Base-by-base conservation (phyloP, 2,797 vertebrate genomes). In the Sciurus carolinensis region DNA sequence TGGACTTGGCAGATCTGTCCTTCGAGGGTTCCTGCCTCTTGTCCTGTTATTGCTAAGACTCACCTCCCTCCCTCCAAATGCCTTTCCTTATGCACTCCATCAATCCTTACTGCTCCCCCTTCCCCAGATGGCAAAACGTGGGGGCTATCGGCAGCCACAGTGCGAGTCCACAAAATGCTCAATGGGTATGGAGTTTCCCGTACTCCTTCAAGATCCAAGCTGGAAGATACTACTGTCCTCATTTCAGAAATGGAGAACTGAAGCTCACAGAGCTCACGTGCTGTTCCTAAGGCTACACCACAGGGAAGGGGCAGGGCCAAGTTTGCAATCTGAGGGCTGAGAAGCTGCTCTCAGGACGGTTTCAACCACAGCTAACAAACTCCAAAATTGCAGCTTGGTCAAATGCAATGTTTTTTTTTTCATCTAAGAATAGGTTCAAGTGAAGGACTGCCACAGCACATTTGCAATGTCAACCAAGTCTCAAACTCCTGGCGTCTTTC, bases 231-330 rank as follows among this genome's bases (percentile, higher is more conserved):
- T 26, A 62, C 11, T 22, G 17, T 24, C 36, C 33, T 93, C 15
- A 20, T 62, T 77, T 82, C 52, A 67, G 62, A 95, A 71, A 77
- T 50, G 69, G n/a, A 28, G 80, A 90, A n/a, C 28, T 7, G n/a
- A 89, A 47, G 75, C n/a, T 90, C n/a, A 1, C 14, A 36, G 39
- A 8, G 26, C 57, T 67, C 57, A 52, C 42, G 10, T n/a, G 39
- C 33, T n/a, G 13, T 71, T 36, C 69, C 30, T 81, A 42, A 75
- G 8, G n/a, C 71, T 47, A 13, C 22, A 11, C 22, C 10, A 24
- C 71, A 39, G 69, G 47, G 42, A 3, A 52, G 11, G 14, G 11
- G 57, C 33, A 66, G 69, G 84, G 15, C 79, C 79, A 36, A 20
- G 12, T 28, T 18, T 71, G 15, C 5, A 20, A 4, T 7, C 0